Conservation (phyloP, 2,797 vertebrate genomes). For the Galagoides demidoff region DNA sequence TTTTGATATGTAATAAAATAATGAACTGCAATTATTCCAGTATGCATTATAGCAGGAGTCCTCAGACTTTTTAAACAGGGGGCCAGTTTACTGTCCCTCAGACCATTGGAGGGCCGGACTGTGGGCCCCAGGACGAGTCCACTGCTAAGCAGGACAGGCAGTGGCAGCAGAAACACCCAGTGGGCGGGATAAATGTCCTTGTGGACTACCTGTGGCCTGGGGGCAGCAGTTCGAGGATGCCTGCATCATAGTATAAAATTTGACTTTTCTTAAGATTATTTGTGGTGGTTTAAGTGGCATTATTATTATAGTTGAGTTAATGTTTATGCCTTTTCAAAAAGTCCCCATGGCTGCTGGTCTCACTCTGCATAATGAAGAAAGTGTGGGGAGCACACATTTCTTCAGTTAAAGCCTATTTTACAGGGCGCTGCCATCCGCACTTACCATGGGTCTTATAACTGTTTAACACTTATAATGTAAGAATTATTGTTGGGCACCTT, state of each 20-base stretch:
- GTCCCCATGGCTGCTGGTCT: not conserved
- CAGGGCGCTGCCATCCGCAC: not conserved
- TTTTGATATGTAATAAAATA: not conserved
- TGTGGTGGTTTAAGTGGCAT: not conserved
- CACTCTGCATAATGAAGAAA: not conserved
- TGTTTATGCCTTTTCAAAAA: not conserved
- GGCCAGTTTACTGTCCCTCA: too few relatives aligned
- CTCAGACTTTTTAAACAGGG: too few relatives aligned
- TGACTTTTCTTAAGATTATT: not conserved
- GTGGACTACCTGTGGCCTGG: too few relatives aligned
- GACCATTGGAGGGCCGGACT: too few relatives aligned
- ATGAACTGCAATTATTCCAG: not conserved
- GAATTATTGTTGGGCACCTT: not conserved
- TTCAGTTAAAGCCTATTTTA: not conserved
- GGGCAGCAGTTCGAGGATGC: too few relatives aligned
- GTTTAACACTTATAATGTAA: not conserved
- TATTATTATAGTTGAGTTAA: not conserved
- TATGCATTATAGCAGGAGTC: not conserved
- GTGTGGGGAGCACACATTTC: not conserved
- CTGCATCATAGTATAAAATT: not conserved
- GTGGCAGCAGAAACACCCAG: too few relatives aligned
- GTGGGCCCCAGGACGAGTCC: too few relatives aligned
- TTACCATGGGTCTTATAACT: not conserved
- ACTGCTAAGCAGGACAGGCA: too few relatives aligned
- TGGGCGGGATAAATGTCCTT: too few relatives aligned